phyloP scores from a whole-genome alignment of 2,113 vertebrate species.

The Xiphias gladius region DNA sequence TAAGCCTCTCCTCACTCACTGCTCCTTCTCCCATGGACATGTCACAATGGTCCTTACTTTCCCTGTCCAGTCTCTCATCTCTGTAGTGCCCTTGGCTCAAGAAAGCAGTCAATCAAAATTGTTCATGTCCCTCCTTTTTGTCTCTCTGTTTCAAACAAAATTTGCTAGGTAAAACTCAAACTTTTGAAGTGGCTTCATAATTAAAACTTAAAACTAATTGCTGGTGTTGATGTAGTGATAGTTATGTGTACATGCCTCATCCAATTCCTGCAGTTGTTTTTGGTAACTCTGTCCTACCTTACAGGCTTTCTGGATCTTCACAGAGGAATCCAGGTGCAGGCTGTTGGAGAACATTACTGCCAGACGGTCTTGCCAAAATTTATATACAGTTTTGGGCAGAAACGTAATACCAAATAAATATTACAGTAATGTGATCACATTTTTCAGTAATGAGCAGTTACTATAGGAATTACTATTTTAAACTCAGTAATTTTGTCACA shows the following conservation, averaged over 20 bases:
- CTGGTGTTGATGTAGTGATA: neutral
- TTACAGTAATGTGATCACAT: neutral
- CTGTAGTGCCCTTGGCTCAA: neutral
- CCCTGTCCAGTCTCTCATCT: slow-evolving; percentile 9
- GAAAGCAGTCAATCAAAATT: neutral
- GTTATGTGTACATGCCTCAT: neutral
- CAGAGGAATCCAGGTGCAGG: neutral
- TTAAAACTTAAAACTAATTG: neutral
- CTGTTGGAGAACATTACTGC: neutral
- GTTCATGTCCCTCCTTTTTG: neutral
- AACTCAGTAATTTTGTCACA: neutral
- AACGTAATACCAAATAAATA: neutral
- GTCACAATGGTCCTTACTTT: neutral
- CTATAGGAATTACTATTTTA: neutral
- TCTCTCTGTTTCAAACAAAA: neutral
- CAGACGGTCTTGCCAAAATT: neutral
- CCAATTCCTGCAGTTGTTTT: neutral
- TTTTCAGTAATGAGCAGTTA: neutral
- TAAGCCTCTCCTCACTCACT: neutral
- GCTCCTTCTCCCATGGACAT: neutral
- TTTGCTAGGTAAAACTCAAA: neutral
- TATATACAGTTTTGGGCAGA: neutral
- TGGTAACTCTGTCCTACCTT: neutral
- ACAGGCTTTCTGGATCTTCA: neutral
- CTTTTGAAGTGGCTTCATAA: neutral